Base-by-base conservation (phyloP, 2,888 invertebrate genomes). In the Xestia ashworthii region DNA sequence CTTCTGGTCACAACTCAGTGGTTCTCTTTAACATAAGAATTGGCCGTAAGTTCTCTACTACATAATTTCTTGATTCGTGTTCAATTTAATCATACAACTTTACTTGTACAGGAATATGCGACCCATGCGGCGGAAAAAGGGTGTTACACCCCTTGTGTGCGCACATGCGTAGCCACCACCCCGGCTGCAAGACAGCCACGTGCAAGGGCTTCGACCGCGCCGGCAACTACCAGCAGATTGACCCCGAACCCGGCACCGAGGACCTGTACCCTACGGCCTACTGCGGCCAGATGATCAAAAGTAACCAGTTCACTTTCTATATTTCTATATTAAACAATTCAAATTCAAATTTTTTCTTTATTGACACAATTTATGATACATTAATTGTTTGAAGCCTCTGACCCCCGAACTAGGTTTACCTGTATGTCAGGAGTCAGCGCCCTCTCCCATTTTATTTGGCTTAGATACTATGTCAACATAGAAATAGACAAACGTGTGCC, bases 171-270 rank as follows among this genome's bases (percentile, higher is more conserved):
- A 98, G 98, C 92, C 97, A 97, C 62, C 99, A 99, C 96, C 98
- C 98, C 1, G 99, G 99, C 1, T 99, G 99, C 93, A 99, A 99
- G 0, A 97, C 98, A 84, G 98, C 98, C 80, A 98, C 99, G 9
- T 97, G 98, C 44, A 98, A 98, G 93, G 99, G 99, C 0, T 99
- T 99, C 96, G 99, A 99, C 94, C 98, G 99, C 80, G 98, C 98
- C 48, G 99, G 99, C 3, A 98, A 97, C 88, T 99, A 98, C 94
- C 98, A 98, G 90, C 98, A 98, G 64, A 99, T 62, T 3, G 94
- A 94, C 80, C 88, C 91, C 9, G 89, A 89, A 19, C 88, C 92
- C 38, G 87, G 89, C 19, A 89, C 90, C 11, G 88, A 88, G 0
- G 91, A 92, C 67, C 75, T 89, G 68, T 88, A 90, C 12, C 86